Percentiles rank a stretch among this genome's conserved stretches.
Conservation (phyloP, 2,113 vertebrate genomes). For the Mesocricetus auratus region DNA sequence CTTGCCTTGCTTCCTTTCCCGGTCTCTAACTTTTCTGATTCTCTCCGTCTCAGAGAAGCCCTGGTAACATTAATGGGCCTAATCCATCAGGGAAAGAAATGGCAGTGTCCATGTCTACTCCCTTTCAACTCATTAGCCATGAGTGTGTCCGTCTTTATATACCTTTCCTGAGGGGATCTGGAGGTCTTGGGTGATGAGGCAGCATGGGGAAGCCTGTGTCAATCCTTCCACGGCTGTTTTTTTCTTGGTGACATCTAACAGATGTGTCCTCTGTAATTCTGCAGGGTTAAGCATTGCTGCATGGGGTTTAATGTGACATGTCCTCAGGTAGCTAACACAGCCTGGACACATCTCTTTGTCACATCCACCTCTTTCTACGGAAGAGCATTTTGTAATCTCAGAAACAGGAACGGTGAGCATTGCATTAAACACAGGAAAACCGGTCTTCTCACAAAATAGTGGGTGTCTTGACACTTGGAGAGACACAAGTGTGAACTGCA, state of each 20-base stretch:
- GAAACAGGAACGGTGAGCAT: neutral
- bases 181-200: neutral
- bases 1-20: constrained; percentile 30
- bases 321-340: neutral
- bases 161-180: neutral
- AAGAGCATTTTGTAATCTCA: neutral
- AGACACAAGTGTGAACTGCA: neutral
- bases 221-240: neutral
- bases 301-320: neutral
- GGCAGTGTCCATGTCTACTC: neutral
- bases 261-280: neutral
- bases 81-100: neutral
- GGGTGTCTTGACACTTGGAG: neutral
- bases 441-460: neutral
- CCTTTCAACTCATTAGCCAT: neutral
- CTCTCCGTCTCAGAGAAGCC: neutral
- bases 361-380: neutral
- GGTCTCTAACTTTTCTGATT: neutral
- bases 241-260: neutral
- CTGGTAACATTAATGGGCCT: neutral
- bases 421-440: constrained; percentile 24
- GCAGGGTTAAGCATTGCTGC: neutral
- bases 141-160: neutral
- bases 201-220: neutral
- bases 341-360: neutral